Evolutionary conservation across 2,797 vertebrate species (phyloP).

Genomic region (Otolemur crassicaudatus): DNA sequence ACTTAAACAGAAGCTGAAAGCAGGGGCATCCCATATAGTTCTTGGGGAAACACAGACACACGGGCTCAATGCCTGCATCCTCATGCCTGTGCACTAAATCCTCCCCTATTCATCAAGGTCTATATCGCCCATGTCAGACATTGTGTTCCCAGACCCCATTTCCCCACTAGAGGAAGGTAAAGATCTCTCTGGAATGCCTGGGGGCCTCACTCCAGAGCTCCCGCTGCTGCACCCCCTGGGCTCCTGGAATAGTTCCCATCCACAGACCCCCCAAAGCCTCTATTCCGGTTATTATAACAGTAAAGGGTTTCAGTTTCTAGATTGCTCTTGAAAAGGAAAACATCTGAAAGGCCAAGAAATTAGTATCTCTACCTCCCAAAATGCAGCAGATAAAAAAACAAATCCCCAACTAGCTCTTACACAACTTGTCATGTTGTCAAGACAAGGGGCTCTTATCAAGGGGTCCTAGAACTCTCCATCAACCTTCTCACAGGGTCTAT

Average conservation of each 20-base stretch:
- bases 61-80: neutral
- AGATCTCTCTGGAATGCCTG: neutral
- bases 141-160: neutral
- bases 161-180: neutral
- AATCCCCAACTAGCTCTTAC: neutral
- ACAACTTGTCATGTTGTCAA: neutral
- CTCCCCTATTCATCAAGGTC: neutral
- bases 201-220: neutral
- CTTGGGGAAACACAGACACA: neutral
- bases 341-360: neutral
- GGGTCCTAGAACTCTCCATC: neutral
- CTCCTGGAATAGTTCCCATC: neutral
- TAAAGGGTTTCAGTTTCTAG: neutral
- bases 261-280: neutral
- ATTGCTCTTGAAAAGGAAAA: neutral
- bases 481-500: neutral
- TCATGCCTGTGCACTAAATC: neutral
- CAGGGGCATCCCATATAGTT: neutral
- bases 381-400: neutral
- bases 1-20: slow-evolving; percentile 32
- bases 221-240: neutral
- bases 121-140: neutral
- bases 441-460: neutral
- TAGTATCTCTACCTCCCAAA: neutral
- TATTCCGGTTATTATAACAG: neutral